These are phyloP conservation scores for Arctocebus calabarensis DNA, from an alignment of 2,797 vertebrate genomes.

Conservation along the genomic window DNA sequence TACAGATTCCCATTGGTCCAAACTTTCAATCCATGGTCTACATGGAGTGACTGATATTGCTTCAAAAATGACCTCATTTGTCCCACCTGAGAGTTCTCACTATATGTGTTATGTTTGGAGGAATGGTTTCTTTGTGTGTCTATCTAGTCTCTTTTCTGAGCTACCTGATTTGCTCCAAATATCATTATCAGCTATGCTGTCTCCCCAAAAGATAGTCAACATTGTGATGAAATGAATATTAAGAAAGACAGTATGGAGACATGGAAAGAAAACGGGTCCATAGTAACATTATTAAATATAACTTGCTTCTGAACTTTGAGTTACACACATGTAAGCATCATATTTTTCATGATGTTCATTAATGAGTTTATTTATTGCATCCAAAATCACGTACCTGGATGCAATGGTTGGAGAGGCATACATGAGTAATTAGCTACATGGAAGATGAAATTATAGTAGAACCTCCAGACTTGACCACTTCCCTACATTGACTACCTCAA, in stretches of 20 bases:
- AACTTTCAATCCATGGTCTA: not conserved
- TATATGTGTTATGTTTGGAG: not conserved
- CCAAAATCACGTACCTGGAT: not conserved
- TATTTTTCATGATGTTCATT: not conserved
- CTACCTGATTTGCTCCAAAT: not conserved
- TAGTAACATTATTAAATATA: not conserved
- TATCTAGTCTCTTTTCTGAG: conserved; percentile 22
- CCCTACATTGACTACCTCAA: too few relatives aligned
- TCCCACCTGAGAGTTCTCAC: not conserved
- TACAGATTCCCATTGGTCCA: not conserved
- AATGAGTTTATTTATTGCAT: not conserved
- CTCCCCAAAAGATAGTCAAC: not conserved
- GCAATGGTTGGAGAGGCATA: not conserved
- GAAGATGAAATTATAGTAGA: not conserved
- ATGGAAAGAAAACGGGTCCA: not conserved
- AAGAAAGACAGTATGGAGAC: not conserved
- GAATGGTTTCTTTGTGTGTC: not conserved
- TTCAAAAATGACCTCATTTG: not conserved
- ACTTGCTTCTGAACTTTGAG: not conserved
- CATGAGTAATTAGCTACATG: too few relatives aligned
- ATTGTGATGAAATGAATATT: not conserved
- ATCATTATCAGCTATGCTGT: not conserved
- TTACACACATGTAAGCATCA: not conserved
- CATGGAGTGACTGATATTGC: not conserved
- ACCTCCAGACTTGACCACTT: too few relatives aligned